Base-by-base conservation (phyloP, 2,113 vertebrate genomes). In the Solenodon paradoxus region DNA sequence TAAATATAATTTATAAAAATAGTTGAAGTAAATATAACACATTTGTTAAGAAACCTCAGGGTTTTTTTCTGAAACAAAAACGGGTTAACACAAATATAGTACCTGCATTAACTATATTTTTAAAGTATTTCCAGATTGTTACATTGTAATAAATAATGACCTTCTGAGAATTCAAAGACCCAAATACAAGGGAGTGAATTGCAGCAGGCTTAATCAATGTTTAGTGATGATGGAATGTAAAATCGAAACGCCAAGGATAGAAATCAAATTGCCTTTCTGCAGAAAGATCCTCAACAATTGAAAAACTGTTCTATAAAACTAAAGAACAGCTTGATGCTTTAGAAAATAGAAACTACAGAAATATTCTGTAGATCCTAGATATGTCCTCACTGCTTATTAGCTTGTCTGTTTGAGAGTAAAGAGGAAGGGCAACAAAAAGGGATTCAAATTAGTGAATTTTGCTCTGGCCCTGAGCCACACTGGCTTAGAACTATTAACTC, bases 221-320 rank as follows among this genome's bases (percentile, higher is more conserved):
- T 97, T 95, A 77, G 95, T 81, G 91, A 97, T 97, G 95, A 96
- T 95, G 71, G 94, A 97, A 97, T 96, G 71, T 98, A 97, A 97
- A 98, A 97, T 97, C 88, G 97, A 97, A 98, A 91, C 96, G 82
- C 96, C 90, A 96, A 74, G 96, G 96, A n/a, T 94, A 97, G 97
- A 97, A 97, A 97, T 98, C 15, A 30, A 96, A 98, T 96, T 94
- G 93, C 79, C 47, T 97, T 98, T 94, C 97, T 97, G 71, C 63
- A 87, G 79, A 96, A 96, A 94, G 77, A 97, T 63, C 68, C 86
- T 97, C 95, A 94, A 64, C 80, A 97, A 91, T 71, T 98, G 97
- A 98, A 98, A 98, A 98, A 95, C 95, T 97, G 63, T 92, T 94
- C 95, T 88, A 45, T 98, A 97, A 98, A 98, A 95, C 94, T 95